Evolutionary conservation across 1,140 invertebrate genomes (phyloP).

Genomic region (Aphelenchoides fujianensis): DNA sequence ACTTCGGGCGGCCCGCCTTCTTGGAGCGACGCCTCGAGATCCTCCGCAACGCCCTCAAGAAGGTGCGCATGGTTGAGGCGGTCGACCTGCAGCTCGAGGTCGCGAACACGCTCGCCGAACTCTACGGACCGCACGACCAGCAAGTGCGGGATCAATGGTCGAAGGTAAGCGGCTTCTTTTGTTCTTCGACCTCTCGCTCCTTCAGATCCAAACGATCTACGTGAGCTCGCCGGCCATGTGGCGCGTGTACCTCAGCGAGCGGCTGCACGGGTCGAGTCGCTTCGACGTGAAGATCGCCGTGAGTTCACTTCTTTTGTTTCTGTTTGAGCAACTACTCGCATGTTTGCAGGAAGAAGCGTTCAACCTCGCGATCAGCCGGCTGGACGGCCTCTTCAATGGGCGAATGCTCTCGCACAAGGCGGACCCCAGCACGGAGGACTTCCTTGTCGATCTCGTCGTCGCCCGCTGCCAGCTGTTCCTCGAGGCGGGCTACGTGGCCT

Average conservation of each 20-base stretch:
- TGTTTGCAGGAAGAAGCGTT: neutral
- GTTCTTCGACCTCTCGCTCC: too few species aligned
- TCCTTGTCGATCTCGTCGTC: neutral
- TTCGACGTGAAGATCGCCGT: neutral
- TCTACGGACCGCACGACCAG: neutral
- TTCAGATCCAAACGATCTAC: neutral
- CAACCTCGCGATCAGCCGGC: neutral
- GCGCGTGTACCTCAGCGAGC: neutral
- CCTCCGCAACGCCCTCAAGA: neutral
- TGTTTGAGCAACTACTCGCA: too few species aligned
- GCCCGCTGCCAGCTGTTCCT: neutral
- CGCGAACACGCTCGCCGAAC: neutral
- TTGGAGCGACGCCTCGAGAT: slow-evolving; percentile 16
- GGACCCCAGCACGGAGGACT: neutral
- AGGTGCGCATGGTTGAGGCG: neutral
- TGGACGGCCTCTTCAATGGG: neutral
- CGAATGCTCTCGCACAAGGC: slow-evolving; percentile 8
- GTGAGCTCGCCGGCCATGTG: neutral
- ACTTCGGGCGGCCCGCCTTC: neutral
- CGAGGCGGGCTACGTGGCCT: neutral
- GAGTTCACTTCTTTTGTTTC: neutral
- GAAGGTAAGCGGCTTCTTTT: slow-evolving; percentile 13
- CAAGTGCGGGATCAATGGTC: neutral
- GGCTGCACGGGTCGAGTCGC: neutral
- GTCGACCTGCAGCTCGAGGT: neutral